phyloP scores from a whole-genome alignment of 2,797 vertebrate species.

The Sebastes kiyomatsui region DNA sequence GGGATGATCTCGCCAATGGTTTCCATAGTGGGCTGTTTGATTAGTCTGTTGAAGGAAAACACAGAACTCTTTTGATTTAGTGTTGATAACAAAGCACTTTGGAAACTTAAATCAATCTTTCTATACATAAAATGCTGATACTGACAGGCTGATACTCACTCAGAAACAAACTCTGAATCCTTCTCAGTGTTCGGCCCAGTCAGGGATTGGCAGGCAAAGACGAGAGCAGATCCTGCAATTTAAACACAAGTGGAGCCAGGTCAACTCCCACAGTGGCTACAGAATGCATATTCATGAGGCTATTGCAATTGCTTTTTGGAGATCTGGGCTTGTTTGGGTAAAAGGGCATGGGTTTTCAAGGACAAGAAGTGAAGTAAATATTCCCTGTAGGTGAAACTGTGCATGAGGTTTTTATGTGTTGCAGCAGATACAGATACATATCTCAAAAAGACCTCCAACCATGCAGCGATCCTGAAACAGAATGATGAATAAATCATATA shows the following conservation, averaged over 20 bases:
- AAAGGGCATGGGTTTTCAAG: conserved; percentile 50
- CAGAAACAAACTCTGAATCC: conserved; percentile 9
- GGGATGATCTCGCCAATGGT: conserved; percentile 87
- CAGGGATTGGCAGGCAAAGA: conserved; percentile 36
- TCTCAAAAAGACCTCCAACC: background rate
- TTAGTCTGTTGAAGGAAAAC: conserved; percentile 34
- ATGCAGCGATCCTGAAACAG: background rate
- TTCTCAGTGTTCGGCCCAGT: conserved; percentile 22
- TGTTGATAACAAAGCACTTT: background rate
- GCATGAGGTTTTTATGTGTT: background rate
- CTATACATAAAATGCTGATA: background rate
- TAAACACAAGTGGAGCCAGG: conserved; percentile 39
- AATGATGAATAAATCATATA: background rate
- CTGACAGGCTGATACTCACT: conserved; percentile 50
- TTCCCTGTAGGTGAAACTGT: conserved; percentile 22
- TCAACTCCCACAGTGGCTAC: conserved; percentile 58
- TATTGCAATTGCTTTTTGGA: background rate
- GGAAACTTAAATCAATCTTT: background rate
- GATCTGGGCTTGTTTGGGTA: conserved; percentile 51
- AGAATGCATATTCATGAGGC: conserved; percentile 74
- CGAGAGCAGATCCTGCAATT: conserved; percentile 36
- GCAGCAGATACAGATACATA: background rate
- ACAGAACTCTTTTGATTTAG: background rate
- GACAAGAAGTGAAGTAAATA: conserved; percentile 9
- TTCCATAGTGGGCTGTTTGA: conserved; percentile 79